Evolutionary conservation across 2,888 invertebrate species (phyloP).

Genomic region (Chrysolina oricalcia): DNA sequence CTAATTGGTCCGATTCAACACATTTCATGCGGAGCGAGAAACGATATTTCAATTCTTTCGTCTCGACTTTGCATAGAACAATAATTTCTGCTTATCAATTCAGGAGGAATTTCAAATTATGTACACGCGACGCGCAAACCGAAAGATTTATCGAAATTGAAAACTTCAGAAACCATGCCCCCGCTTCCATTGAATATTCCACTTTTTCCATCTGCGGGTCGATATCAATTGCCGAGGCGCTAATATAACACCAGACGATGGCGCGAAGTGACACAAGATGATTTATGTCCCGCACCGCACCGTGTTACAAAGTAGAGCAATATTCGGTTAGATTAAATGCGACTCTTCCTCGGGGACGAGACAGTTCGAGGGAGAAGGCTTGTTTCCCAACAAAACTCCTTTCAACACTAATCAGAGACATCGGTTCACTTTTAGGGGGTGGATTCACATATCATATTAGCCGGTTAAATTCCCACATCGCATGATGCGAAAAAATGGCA

Average conservation of each 20-base stretch:
- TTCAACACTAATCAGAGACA: constrained; percentile 33
- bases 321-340: constrained; percentile 24
- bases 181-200: constrained; percentile 7
- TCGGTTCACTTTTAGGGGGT: constrained; percentile 29
- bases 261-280: constrained; percentile 25
- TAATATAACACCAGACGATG: constrained; percentile 25
- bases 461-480: constrained; percentile 15
- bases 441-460: constrained; percentile 6
- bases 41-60: not conserved
- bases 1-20: not conserved
- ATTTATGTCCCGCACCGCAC: constrained; percentile 11
- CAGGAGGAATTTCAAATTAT: constrained; percentile 4
- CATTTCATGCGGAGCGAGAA: not conserved
- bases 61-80: not conserved
- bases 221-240: constrained; percentile 24
- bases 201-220: not conserved
- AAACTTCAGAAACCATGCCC: constrained; percentile 12
- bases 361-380: constrained; percentile 20
- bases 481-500: not conserved
- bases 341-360: not conserved
- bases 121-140: not conserved
- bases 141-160: constrained; percentile 7
- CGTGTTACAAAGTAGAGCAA: constrained; percentile 23
- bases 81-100: constrained; percentile 16
- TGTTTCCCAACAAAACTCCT: constrained; percentile 26